Conservation (phyloP, 2,797 vertebrate species). For the Crypturellus tataupa region DNA sequence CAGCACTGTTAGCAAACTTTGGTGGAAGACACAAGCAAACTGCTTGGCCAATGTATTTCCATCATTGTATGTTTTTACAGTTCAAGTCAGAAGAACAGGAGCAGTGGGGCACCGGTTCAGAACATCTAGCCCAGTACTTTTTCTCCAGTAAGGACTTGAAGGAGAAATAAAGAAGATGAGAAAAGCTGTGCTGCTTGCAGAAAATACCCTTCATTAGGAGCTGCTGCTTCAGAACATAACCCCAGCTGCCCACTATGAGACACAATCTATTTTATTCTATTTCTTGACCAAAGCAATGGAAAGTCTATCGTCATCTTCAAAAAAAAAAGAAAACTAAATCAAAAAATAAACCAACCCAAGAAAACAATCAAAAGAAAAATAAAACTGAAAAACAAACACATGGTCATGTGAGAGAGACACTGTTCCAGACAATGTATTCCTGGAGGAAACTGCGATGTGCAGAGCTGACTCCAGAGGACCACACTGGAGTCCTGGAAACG, state of each 20-base stretch:
- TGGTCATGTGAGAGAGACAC: neutral
- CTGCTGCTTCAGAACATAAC: neutral
- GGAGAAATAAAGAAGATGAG: neutral
- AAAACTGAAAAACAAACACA: neutral
- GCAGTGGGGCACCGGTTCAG: neutral
- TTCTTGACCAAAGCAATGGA: neutral
- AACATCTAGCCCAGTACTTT: neutral
- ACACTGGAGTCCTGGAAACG: neutral
- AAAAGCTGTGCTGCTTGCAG: neutral
- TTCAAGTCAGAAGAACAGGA: neutral
- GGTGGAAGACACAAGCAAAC: neutral
- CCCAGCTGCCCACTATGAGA: neutral
- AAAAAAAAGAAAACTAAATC: neutral
- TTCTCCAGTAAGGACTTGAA: neutral
- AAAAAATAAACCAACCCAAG: neutral
- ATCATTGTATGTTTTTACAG: neutral
- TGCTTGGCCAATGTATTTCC: neutral
- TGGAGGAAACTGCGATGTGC: neutral
- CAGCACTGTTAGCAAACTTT: neutral
- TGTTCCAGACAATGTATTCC: rapidly evolving
- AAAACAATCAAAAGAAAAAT: neutral
- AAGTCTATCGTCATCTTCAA: neutral
- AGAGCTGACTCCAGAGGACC: neutral
- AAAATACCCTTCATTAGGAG: neutral
- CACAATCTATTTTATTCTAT: too few relatives aligned